A percentile compares a stretch with the other conserved stretches of the same genome.
Evolutionary conservation across 2,113 vertebrate genomes (phyloP).

Genomic region (Dromas ardeola): DNA sequence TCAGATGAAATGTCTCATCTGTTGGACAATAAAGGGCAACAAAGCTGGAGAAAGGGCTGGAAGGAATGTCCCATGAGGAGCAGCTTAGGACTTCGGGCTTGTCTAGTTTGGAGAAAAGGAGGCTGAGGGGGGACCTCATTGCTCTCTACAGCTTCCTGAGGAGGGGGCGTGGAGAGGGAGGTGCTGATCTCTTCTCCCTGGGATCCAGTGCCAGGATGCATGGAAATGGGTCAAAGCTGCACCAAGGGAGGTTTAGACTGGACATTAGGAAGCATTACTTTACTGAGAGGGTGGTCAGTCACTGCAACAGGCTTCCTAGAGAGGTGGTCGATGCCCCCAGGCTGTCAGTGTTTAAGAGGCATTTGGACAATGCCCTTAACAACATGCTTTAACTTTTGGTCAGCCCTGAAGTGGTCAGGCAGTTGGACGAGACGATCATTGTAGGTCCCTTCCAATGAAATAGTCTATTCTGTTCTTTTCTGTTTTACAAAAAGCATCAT

Average conservation of each 20-base stretch:
- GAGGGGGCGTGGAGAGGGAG: neutral
- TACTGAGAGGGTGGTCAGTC: neutral
- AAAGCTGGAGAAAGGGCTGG: neutral
- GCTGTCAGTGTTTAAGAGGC: neutral
- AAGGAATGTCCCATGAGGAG: neutral
- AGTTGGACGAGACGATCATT: neutral
- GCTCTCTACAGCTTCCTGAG: neutral
- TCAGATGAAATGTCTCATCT: neutral
- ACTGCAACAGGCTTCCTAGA: neutral
- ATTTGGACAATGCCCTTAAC: neutral
- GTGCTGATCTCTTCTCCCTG: neutral
- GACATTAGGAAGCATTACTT: neutral
- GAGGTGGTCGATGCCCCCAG: neutral
- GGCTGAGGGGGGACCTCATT: rapidly evolving
- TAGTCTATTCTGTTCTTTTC: neutral
- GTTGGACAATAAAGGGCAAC: neutral
- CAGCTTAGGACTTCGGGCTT: neutral
- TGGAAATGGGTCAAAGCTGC: neutral
- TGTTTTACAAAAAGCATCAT: neutral
- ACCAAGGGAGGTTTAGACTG: neutral
- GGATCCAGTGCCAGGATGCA: rapidly evolving
- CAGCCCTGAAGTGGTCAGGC: neutral
- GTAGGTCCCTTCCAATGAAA: neutral
- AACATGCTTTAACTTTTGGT: neutral
- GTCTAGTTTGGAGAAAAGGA: neutral